These are phyloP conservation scores for Procapra przewalskii DNA, from an alignment of 2,113 vertebrate genomes.

Conservation along the genomic window DNA sequence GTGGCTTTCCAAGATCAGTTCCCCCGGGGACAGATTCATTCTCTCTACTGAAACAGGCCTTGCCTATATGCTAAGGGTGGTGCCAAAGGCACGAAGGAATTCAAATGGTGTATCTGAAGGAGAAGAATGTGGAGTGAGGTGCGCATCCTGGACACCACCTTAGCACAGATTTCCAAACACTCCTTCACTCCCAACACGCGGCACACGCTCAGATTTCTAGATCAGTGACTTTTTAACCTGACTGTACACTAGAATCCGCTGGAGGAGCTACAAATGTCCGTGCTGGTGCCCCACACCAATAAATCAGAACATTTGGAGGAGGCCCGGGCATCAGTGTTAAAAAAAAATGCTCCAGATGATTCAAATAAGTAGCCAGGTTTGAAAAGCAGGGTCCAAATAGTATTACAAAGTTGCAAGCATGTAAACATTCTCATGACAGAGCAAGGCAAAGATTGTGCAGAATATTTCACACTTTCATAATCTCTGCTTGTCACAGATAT, in stretches of 20 bases:
- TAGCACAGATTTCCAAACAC: not conserved
- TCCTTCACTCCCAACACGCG: not conserved
- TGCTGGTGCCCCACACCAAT: not conserved
- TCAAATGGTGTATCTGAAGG: not conserved
- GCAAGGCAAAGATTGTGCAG: not conserved
- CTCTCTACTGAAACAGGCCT: not conserved
- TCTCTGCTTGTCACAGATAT: not conserved
- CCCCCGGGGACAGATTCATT: not conserved
- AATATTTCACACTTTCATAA: not conserved
- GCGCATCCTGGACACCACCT: not conserved
- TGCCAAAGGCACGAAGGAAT: not conserved
- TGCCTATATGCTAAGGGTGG: too few species aligned
- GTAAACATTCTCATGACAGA: not conserved
- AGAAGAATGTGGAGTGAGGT: not conserved
- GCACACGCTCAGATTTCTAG: not conserved
- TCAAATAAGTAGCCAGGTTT: not conserved
- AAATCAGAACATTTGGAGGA: not conserved
- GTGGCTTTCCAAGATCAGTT: not conserved
- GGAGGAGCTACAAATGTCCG: not conserved
- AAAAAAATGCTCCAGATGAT: not conserved
- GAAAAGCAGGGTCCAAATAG: not conserved
- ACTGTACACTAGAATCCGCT: not conserved
- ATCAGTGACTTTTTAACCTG: not conserved
- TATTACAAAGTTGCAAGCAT: not conserved
- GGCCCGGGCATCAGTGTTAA: not conserved